Percentiles rank a stretch among this genome's conserved stretches.
These are phyloP conservation scores for Opisthograptis luteolata DNA, from an alignment of 2,888 invertebrate species.

Conservation along the genomic window DNA sequence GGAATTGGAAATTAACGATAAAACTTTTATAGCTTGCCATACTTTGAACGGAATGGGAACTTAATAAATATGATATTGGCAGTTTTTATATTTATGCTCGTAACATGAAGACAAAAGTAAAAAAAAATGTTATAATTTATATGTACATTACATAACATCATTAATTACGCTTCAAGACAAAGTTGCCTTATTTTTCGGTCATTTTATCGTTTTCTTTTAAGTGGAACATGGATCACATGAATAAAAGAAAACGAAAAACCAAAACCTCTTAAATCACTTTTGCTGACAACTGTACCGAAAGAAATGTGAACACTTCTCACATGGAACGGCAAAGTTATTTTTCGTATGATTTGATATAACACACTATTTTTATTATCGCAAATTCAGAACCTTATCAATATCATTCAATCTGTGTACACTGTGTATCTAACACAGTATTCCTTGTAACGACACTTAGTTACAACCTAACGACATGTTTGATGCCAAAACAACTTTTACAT, in stretches of 20 bases:
- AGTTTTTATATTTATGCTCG: no score
- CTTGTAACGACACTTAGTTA: constrained; percentile 68
- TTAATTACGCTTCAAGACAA: background rate
- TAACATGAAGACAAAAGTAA: no score
- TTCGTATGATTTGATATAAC: constrained; percentile 51
- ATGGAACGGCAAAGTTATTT: constrained; percentile 35
- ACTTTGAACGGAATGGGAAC: no score
- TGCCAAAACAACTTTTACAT: constrained; percentile 45
- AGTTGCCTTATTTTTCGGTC: background rate
- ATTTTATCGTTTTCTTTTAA: background rate
- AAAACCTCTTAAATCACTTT: constrained; percentile 20
- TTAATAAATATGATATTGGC: no score
- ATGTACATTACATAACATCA: no score
- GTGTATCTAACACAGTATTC: no score
- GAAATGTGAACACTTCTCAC: constrained; percentile 25
- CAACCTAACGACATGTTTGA: constrained; percentile 58
- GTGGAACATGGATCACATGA: background rate
- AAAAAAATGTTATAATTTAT: no score
- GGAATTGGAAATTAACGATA: no score
- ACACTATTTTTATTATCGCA: constrained; percentile 51
- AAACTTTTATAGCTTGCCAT: no score
- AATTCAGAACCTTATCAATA: constrained; percentile 66
- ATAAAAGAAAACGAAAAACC: background rate
- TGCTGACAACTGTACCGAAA: constrained; percentile 14
- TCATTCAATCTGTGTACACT: constrained; percentile 72